Evolutionary conservation across 2,113 vertebrate genomes (phyloP), one percentile per base, ranked within the genome.

Genomic region (Naja naja): DNA sequence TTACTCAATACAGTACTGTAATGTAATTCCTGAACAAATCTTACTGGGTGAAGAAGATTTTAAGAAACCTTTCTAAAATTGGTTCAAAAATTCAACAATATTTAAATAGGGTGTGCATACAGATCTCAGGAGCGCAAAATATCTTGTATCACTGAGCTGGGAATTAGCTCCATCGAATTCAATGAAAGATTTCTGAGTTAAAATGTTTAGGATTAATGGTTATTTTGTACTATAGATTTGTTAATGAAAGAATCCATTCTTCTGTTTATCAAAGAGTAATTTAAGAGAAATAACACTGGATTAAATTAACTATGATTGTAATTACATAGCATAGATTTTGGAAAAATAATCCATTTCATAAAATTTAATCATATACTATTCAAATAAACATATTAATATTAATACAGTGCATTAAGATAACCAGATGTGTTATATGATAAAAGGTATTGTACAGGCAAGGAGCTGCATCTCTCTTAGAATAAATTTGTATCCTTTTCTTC

Each of bases 321-420:
- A 0, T 89, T 85, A 55, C 2, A 49, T 22, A 34, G 49, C 9
- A 87, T 30, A 91, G 81, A 64, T 4, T 43, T 92, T 92, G n/a
- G 54, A 16, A 90, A 14, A 74, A 12, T n/a, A 92, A 93, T 14
- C 60, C 0, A 30, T 88, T 95, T 95, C 39, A 92, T 93, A 93
- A 89, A 52, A 55, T 18, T 45, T 93, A 87, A 60, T 1, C 5
- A n/a, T n/a, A 47, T 0, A 0, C 3, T 91, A 91, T 92, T 94
- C 27, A 93, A 47, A 54, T 52, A 0, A 92, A 58, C 25, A 64
- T 55, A 91, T 20, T 95, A 89, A 95, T 95, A 96, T 96, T 96
- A 34, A 86, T 11, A 91, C 95, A 97, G 92, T 45, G 16, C 47
- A 93, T 89, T 87, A 87, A 93, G 87, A 27, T 91, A 94, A 93